Conservation (phyloP, 37 sponge, comb jelly and placozoan genomes). For the Axinella damicornis region DNA sequence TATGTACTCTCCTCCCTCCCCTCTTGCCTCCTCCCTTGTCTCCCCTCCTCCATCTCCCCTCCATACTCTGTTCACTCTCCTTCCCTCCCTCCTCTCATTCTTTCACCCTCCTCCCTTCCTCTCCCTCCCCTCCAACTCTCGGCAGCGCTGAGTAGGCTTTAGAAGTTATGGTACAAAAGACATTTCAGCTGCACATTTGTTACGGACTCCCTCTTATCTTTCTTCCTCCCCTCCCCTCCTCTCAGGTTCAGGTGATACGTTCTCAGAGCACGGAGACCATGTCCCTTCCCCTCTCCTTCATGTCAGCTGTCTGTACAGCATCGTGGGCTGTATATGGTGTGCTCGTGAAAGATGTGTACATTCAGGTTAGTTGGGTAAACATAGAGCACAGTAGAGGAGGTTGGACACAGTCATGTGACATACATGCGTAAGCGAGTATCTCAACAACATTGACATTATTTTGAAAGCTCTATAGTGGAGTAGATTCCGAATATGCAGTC, state of each 20-base stretch:
- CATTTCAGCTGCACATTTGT: too few species aligned
- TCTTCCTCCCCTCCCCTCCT: not conserved
- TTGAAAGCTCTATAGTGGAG: too few species aligned
- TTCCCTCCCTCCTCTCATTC: not conserved
- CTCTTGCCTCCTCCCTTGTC: not conserved
- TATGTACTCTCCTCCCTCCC: not conserved
- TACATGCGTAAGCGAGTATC: too few species aligned
- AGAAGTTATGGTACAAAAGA: too few species aligned
- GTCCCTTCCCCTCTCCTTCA: conserved; percentile 75
- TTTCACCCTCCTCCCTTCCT: not conserved
- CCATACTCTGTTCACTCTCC: not conserved
- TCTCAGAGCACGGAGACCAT: conserved; percentile 71
- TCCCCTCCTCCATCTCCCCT: not conserved
- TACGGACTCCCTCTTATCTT: too few species aligned
- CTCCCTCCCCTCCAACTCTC: not conserved
- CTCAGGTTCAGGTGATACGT: conserved; percentile 67
- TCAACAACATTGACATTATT: too few species aligned
- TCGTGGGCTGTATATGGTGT: conserved; percentile 70
- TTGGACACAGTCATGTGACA: too few species aligned
- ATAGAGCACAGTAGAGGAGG: too few species aligned
- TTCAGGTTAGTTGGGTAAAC: conserved; percentile 63
- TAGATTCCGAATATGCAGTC: too few species aligned
- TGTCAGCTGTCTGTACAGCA: conserved; percentile 34
- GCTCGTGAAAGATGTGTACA: conserved; percentile 47
- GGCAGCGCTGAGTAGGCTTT: too few species aligned